phyloP scores from a whole-genome alignment of 2,888 invertebrate species.

The Tetragonisca angustula region DNA sequence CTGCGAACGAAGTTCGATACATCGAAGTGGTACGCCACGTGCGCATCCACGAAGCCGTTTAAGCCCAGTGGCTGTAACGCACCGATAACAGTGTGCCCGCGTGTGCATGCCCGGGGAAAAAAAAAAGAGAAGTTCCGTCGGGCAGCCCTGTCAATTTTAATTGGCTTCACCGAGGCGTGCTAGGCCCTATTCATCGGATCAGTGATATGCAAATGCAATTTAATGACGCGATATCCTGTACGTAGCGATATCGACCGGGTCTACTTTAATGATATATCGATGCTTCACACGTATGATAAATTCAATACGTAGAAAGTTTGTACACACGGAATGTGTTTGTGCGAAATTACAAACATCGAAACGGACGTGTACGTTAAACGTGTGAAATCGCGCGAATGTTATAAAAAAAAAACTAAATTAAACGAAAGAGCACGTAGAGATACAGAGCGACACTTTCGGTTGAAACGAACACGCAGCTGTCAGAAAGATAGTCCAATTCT shows the following conservation, averaged over 20 bases:
- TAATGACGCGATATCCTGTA: constrained; percentile 80
- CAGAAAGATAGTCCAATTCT: too few species aligned
- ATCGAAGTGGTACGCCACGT: constrained; percentile 57
- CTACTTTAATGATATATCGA: constrained; percentile 73
- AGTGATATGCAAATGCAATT: constrained; percentile 82
- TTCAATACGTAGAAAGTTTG: constrained; percentile 43
- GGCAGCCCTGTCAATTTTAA: constrained; percentile 78
- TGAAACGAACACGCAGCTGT: too few species aligned
- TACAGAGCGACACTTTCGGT: too few species aligned
- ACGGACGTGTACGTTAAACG: constrained; percentile 4
- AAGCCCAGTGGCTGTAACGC: constrained; percentile 67
- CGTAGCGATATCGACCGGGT: constrained; percentile 68
- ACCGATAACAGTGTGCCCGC: constrained; percentile 72
- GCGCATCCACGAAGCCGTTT: constrained; percentile 65
- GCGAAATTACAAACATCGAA: constrained; percentile 40
- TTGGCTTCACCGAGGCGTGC: constrained; percentile 78
- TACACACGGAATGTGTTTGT: constrained; percentile 46
- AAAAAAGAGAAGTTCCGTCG: constrained; percentile 67
- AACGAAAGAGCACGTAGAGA: background rate
- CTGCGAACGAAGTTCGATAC: constrained; percentile 45
- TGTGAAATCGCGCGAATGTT: constrained; percentile 10
- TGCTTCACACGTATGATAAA: constrained; percentile 52
- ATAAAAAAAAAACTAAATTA: constrained; percentile 1
- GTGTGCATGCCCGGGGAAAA: constrained; percentile 19
- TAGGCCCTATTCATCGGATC: constrained; percentile 78